Percentiles rank a stretch among this genome's conserved stretches.
Conservation (phyloP, 2,113 vertebrate species). For the Syngnathoides biaculeatus region DNA sequence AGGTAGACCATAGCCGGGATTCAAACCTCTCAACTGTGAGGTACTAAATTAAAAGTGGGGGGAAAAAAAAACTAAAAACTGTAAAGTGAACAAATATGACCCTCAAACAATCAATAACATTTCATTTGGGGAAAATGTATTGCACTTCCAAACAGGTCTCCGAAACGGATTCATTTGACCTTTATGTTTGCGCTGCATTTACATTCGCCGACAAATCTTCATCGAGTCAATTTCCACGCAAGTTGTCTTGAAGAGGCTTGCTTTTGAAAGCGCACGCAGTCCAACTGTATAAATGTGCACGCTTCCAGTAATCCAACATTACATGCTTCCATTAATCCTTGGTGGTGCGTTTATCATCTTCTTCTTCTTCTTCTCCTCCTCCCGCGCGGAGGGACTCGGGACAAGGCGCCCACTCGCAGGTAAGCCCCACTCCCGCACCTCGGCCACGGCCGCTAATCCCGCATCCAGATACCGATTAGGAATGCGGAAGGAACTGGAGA, state of each 20-base stretch:
- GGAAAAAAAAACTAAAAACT: neutral
- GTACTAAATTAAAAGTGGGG: neutral
- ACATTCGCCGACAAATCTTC: conserved; percentile 47
- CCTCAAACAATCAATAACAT: neutral
- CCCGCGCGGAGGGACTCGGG: conserved; percentile 30
- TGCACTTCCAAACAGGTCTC: neutral
- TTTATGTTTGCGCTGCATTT: conserved; percentile 7
- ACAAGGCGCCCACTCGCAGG: conserved; percentile 42
- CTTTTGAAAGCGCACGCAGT: conserved; percentile 15
- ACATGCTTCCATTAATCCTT: conserved; percentile 55
- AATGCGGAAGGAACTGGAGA: conserved; percentile 1
- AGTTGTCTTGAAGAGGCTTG: conserved; percentile 41
- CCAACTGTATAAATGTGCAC: conserved; percentile 40
- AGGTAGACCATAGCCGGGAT: too few species aligned
- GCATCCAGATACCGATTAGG: conserved; percentile 32
- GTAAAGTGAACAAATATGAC: neutral
- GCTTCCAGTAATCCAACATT: conserved; percentile 19
- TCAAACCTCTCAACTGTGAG: neutral
- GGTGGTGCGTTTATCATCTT: conserved; percentile 50
- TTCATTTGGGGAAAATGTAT: neutral
- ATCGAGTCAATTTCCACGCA: conserved; percentile 15
- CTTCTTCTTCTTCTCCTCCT: conserved; percentile 42
- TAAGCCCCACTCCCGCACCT: conserved; percentile 51
- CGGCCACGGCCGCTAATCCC: conserved; percentile 47
- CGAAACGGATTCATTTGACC: neutral